Evolutionary conservation across 2,113 vertebrate genomes (phyloP).

Genomic region (Psammodynastes pulverulentus): DNA sequence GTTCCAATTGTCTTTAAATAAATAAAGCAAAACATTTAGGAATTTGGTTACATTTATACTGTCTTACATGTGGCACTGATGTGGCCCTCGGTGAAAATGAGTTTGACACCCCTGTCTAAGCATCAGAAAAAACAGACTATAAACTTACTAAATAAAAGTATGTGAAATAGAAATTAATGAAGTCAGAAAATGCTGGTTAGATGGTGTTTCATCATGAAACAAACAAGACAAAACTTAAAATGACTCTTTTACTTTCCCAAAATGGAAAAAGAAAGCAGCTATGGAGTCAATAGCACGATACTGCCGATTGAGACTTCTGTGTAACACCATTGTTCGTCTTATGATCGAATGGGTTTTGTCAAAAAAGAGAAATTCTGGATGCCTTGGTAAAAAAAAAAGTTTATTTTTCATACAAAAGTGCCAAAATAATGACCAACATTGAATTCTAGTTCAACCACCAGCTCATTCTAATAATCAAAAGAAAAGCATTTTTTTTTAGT

Average conservation of each 20-base stretch:
- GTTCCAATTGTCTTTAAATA: too few species aligned
- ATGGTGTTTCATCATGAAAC: neutral
- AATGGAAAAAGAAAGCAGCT: neutral
- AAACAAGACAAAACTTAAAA: neutral
- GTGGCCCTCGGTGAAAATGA: too few species aligned
- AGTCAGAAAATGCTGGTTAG: neutral
- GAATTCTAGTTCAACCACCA: slow-evolving; percentile 74
- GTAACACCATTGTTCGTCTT: neutral
- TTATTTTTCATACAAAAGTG: slow-evolving; percentile 86
- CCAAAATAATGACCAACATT: slow-evolving; percentile 80
- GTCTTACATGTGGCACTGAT: too few species aligned
- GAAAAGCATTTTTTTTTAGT: slow-evolving; percentile 73
- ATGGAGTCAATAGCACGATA: too few species aligned
- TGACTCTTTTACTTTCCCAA: too few species aligned
- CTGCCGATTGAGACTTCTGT: neutral
- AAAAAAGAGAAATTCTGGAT: slow-evolving; percentile 61
- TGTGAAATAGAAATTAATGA: neutral
- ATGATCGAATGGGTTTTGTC: neutral
- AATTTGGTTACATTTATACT: too few species aligned
- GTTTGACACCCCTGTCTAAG: too few species aligned
- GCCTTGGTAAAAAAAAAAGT: slow-evolving; percentile 67
- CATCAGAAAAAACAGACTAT: neutral
- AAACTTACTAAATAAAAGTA: neutral
- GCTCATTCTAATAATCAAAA: slow-evolving; percentile 76
- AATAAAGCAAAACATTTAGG: too few species aligned